Base-by-base conservation (phyloP, 2,797 vertebrate species). In the Acrocephalus scirpaceus region DNA sequence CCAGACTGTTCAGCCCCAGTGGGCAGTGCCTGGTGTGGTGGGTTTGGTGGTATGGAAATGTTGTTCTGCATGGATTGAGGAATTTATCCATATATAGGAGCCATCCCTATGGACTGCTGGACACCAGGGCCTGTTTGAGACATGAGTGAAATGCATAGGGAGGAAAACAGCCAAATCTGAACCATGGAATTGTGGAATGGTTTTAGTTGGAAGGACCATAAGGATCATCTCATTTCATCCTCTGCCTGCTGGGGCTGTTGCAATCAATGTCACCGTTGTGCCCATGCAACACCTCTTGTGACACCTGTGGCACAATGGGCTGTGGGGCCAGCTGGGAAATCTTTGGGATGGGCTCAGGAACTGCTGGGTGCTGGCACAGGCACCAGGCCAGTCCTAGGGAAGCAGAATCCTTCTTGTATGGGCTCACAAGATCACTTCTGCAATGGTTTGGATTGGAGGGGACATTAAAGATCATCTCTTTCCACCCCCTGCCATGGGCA, bases 81-180 rank as follows among this genome's bases (percentile, higher is more conserved):
- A 32, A 30, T 45, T 81, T 76, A 17, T 27, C 36, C 2, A 0
- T 8, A 8, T 32, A 6, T 1, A 5, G n/a, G 13, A 54, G 16
- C 21, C 42, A 34, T 47, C 27, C 40, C 4, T 60, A 5, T 4
- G 16, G 21, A 21, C 36, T 72, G 30, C 30, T 26, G 44, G 30
- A 38, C 40, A 30, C 25, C 44, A 30, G 48, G 36, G 38, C 21
- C 23, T 78, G 11, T 10, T 58, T 56, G 50, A 51, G 78, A 45
- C 4, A 2, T 13, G 36, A 9, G 7, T 54, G 26, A 26, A 77
- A 84, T 54, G 14, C 29, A 8, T 1, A 23, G 26, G 16, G 12
- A 56, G 27, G 10, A 9, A 42, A 77, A 67, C 5, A 29, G n/a
- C 8, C 26, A 71, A 32, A 62, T 58, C 38, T 73, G 5, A 51